Percentiles rank a stretch among this genome's conserved stretches.
phyloP scores from a whole-genome alignment of 2,888 invertebrate genomes.

The Mellilla xanthometata region DNA sequence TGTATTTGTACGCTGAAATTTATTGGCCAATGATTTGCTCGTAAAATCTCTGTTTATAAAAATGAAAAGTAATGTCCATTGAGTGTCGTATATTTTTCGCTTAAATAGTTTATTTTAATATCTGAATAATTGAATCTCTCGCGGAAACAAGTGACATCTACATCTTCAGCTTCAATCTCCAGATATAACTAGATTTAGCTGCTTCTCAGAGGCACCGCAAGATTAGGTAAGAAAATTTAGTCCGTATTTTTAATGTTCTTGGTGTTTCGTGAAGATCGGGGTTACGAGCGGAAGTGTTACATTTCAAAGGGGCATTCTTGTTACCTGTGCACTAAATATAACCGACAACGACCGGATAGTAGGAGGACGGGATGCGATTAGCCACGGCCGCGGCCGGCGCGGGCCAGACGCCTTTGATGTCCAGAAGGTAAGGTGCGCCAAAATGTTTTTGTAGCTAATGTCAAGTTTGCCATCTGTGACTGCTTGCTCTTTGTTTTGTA shows the following conservation, averaged over 20 bases:
- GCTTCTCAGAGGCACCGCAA: conserved; percentile 21
- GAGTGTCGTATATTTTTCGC: conserved; percentile 13
- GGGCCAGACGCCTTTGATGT: conserved; percentile 69
- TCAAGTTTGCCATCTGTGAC: conserved; percentile 14
- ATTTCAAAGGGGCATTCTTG: conserved; percentile 80
- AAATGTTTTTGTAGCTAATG: conserved; percentile 37
- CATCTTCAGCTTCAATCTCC: neutral
- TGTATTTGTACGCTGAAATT: conserved; percentile 16
- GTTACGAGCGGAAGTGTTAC: conserved; percentile 77
- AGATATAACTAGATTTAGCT: neutral
- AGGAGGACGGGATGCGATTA: conserved; percentile 49
- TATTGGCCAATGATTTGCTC: conserved; percentile 21
- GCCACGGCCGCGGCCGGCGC: conserved; percentile 54
- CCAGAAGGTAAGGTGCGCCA: conserved; percentile 41
- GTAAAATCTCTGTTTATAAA: conserved; percentile 25
- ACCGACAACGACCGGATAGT: conserved; percentile 48
- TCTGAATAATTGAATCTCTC: conserved; percentile 5
- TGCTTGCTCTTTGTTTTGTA: conserved; percentile 13
- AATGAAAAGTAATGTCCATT: conserved; percentile 19
- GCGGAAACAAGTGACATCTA: neutral
- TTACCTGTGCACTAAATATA: conserved; percentile 79
- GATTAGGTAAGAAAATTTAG: neutral
- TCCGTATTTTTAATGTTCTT: conserved; percentile 25
- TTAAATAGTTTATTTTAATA: conserved; percentile 10
- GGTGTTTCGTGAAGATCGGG: conserved; percentile 40